These are phyloP conservation scores for Ceratotherium simum DNA, from an alignment of 2,113 vertebrate genomes.

Conservation along the genomic window DNA sequence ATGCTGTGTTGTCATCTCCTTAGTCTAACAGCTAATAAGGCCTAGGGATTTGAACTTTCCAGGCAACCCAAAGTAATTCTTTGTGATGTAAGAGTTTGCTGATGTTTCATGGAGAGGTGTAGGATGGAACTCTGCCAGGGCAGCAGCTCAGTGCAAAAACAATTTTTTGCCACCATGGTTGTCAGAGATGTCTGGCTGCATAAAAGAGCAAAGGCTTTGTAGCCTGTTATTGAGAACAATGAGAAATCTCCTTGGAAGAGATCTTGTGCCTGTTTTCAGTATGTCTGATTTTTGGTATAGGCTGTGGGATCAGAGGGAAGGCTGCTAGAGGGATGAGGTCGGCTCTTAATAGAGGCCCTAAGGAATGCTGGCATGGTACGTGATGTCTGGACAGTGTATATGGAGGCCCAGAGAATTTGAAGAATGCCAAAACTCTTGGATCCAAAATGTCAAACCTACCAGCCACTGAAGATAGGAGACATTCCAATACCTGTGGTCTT, in stretches of 20 bases:
- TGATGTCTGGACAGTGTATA: neutral
- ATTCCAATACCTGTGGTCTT: neutral
- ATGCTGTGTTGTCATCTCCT: conserved; percentile 68
- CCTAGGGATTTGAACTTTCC: conserved; percentile 72
- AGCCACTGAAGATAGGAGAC: neutral
- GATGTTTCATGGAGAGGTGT: conserved; percentile 54
- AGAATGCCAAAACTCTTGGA: neutral
- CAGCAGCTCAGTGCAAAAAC: conserved; percentile 45
- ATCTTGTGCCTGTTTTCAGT: neutral
- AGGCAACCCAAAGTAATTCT: conserved; percentile 71
- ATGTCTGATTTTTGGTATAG: neutral
- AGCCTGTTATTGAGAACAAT: neutral
- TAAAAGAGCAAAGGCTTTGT: neutral
- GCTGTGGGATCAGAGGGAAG: conserved; percentile 33
- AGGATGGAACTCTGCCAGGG: conserved; percentile 60
- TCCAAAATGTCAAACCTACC: neutral
- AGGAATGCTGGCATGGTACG: neutral
- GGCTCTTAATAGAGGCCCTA: neutral
- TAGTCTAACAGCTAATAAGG: conserved; percentile 78
- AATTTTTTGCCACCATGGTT: conserved; percentile 62
- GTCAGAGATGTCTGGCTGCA: conserved; percentile 56
- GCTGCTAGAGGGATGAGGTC: neutral
- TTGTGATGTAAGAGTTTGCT: conserved; percentile 68
- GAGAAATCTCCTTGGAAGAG: conserved; percentile 2
- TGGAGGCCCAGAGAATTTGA: neutral